These are phyloP conservation scores for Tetragonisca angustula DNA, from an alignment of 2,888 invertebrate genomes.

Conservation along the genomic window DNA sequence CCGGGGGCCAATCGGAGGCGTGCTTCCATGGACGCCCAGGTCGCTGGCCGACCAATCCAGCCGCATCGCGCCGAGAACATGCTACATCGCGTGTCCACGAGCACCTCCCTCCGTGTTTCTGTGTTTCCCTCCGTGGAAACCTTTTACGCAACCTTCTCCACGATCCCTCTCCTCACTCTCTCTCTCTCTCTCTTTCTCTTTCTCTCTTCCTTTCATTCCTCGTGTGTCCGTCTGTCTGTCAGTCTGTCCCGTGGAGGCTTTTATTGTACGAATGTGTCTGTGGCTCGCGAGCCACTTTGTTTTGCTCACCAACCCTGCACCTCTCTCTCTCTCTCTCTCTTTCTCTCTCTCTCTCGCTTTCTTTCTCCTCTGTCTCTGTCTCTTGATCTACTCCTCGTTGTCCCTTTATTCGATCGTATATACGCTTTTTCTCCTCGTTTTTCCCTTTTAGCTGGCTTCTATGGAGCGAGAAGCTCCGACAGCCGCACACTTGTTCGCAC, in stretches of 20 bases:
- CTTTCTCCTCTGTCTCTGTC: conserved; percentile 41
- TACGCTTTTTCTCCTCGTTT: conserved; percentile 31
- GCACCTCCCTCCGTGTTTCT: conserved; percentile 80
- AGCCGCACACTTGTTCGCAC: conserved; percentile 63
- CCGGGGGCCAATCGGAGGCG: conserved; percentile 80
- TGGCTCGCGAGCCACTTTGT: conserved; percentile 38
- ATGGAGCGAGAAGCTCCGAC: conserved; percentile 53
- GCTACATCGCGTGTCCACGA: conserved; percentile 83
- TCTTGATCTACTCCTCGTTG: not conserved
- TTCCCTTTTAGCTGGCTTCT: conserved; percentile 46
- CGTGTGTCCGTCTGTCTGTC: conserved; percentile 40
- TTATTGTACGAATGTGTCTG: conserved; percentile 11
- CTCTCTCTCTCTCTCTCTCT: conserved; percentile 35
- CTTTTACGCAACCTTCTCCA: conserved; percentile 67
- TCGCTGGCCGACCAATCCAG: conserved; percentile 76
- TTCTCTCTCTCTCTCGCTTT: conserved; percentile 53
- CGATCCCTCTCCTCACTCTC: conserved; percentile 27
- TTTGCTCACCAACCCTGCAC: conserved; percentile 31
- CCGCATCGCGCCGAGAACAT: conserved; percentile 75
- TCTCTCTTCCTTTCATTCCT: not conserved
- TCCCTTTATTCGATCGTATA: conserved; percentile 5
- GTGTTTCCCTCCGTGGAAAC: conserved; percentile 56
- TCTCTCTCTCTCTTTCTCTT: conserved; percentile 23
- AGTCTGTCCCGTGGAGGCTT: conserved; percentile 4
- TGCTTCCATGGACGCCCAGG: conserved; percentile 81